These are phyloP conservation scores for Tympanuchus pallidicinctus DNA, from an alignment of 2,113 vertebrate species.

Conservation along the genomic window DNA sequence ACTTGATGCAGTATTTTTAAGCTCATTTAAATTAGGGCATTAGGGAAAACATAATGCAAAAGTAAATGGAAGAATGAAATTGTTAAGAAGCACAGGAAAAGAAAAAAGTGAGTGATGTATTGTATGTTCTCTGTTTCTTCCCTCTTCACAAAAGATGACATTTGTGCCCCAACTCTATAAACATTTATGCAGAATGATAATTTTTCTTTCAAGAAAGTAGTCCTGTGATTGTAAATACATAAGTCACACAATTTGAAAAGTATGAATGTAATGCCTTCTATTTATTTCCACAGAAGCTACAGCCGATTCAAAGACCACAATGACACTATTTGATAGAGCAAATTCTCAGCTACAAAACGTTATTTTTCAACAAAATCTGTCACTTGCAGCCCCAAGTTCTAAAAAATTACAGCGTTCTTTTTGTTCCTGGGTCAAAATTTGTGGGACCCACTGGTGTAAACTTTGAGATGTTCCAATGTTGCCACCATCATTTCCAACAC, in stretches of 20 bases:
- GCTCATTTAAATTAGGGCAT: not conserved
- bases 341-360: not conserved
- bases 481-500: too few relatives aligned
- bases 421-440: too few relatives aligned
- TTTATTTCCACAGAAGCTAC: not conserved
- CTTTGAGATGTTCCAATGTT: too few relatives aligned
- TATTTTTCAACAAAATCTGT: not conserved
- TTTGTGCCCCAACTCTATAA: not conserved
- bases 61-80: not conserved
- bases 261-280: not conserved
- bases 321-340: not conserved
- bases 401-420: too few relatives aligned
- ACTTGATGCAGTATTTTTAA: not conserved
- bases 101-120: not conserved
- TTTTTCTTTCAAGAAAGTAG: not conserved
- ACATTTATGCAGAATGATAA: not conserved
- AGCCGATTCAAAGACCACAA: not conserved
- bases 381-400: not conserved
- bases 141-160: not conserved
- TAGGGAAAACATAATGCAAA: not conserved
- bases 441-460: too few relatives aligned
- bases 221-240: not conserved
- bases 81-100: not conserved
- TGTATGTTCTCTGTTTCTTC: not conserved
- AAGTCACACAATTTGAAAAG: not conserved